Evolutionary conservation across 2,888 invertebrate species (phyloP), one percentile per base, ranked within the genome.

Genomic region (Drosophila anomelani): DNA sequence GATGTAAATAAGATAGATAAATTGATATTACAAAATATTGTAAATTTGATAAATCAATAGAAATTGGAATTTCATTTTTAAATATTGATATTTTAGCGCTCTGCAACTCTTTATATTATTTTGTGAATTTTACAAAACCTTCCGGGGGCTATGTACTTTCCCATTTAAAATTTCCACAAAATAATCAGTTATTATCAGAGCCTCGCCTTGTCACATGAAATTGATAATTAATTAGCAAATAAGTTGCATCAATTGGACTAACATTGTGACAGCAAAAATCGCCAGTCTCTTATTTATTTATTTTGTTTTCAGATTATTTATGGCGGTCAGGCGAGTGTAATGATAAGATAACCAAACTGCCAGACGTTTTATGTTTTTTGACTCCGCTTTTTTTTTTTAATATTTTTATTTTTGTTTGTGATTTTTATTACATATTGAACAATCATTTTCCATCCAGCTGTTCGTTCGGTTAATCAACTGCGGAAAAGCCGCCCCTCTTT

Each of bases 201-300:
- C 23, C 13, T 13, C 20, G 51, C 34, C 13, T 20, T 59, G 55
- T 70, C 67, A 61, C 47, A 61, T 20, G 49, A 71, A 71, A 71
- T 61, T 51, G 55, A 56, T 71, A 71, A 71, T 71, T 71, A 71
- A 71, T 71, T 71, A 71, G 61, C 62, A 81, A 69, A 73, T 79
- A 73, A 67, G 70, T 46, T 47, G 54, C 63, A 75, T 61, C 72
- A 71, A 71, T 69, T 53, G 70, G 46, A 41, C 69, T 68, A 68
- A 67, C 49, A 51, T 38, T 34, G 39, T 43, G 46, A 55, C 66
- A 47, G 54, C 12, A 23, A 20, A 58, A 70, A 44, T 34, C 38
- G 55, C 44, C 34, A 34, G 51, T 36, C 51, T 20, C 20, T 32
- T 9, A 43, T 51, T 43, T 54, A 62, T 62, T 71, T 71, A 49